A percentile compares a stretch with the other conserved stretches of the same genome.
These are phyloP conservation scores for Brienomyrus longianalis DNA, from an alignment of 2,113 vertebrate genomes.

Conservation along the genomic window DNA sequence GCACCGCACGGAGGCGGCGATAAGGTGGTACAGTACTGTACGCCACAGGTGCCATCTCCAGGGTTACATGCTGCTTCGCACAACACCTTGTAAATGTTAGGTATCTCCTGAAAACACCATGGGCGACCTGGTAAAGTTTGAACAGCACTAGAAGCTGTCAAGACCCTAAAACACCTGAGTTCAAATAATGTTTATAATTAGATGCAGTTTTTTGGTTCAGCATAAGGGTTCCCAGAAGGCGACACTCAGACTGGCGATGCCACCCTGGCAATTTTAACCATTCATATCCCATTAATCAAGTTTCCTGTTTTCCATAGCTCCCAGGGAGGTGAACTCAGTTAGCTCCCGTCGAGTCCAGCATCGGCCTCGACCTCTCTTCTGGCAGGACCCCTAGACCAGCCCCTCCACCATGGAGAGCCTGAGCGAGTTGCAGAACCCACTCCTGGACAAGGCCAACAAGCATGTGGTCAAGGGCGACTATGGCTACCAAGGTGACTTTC, in stretches of 20 bases:
- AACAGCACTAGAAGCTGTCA: not conserved
- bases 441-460: conserved; percentile 76
- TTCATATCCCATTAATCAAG: not conserved
- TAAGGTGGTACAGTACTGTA: not conserved
- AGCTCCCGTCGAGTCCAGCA: conserved; percentile 23
- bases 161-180: not conserved
- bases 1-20: not conserved
- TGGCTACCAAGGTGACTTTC: conserved; percentile 73
- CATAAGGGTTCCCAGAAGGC: not conserved
- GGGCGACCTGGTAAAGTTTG: not conserved
- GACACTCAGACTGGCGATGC: not conserved
- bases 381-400: not conserved
- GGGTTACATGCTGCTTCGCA: not conserved
- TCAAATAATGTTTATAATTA: not conserved
- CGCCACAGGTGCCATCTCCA: not conserved
- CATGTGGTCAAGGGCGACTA: conserved; percentile 66
- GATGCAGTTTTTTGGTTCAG: not conserved
- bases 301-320: conserved; percentile 31
- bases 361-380: conserved; percentile 17
- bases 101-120: not conserved
- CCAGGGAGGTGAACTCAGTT: conserved; percentile 38
- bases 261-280: not conserved
- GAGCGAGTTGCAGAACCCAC: conserved; percentile 83
- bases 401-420: conserved; percentile 76
- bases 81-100: not conserved